Percentiles rank a stretch among this genome's conserved stretches.
Evolutionary conservation across 1,140 invertebrate species (phyloP).

Genomic region (Anadara kagoshimensis): DNA sequence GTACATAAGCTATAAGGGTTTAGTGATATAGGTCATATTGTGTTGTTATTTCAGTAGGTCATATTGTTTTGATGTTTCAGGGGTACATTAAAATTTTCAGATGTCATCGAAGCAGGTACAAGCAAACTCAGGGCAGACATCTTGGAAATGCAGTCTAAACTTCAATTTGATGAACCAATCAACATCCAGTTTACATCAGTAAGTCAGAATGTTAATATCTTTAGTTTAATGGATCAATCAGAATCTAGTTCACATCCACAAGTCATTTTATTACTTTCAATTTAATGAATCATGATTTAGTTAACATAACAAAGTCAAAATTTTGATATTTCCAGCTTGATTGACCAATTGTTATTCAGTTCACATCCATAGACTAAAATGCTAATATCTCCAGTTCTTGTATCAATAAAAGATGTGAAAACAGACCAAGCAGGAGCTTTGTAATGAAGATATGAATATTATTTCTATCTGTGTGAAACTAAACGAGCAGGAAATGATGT

Average conservation of each 20-base stretch:
- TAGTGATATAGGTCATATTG: no score
- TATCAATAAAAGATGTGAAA: no score
- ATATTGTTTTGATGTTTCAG: no score
- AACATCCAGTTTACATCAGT: conserved; percentile 92
- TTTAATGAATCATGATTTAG: background rate
- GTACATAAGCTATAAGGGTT: no score
- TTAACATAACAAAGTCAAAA: no score
- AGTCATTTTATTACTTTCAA: conserved; percentile 21
- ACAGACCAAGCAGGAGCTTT: no score
- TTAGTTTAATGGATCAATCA: conserved; percentile 77
- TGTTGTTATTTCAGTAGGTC: no score
- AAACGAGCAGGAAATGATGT: no score
- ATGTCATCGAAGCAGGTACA: conserved; percentile 67
- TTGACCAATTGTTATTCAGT: conserved; percentile 84
- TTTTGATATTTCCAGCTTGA: conserved; percentile 52
- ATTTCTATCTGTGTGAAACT: no score
- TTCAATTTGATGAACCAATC: conserved; percentile 82
- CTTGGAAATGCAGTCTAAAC: conserved; percentile 72
- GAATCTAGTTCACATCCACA: conserved; percentile 90
- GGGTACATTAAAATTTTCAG: conserved; percentile 67
- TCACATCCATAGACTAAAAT: background rate
- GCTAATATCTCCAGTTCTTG: background rate
- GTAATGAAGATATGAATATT: no score
- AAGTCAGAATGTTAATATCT: conserved; percentile 32
- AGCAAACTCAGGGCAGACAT: conserved; percentile 65